Evolutionary conservation across 2,888 invertebrate genomes (phyloP), one percentile per base, ranked within the genome.

Genomic region (Standfussiana lucernea): DNA sequence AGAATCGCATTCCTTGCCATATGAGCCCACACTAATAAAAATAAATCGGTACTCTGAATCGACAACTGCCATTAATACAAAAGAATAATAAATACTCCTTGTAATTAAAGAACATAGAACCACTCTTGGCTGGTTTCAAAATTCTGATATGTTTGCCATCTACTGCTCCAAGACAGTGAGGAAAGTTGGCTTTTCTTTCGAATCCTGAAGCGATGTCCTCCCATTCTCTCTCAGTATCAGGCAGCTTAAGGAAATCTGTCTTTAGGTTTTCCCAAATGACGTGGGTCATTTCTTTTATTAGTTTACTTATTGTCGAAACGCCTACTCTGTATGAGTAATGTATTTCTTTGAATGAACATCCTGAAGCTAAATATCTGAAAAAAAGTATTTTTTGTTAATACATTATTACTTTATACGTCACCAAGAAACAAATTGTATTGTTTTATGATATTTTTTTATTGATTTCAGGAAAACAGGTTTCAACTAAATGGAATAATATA

Each of bases 31-130:
- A 83, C 74, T 75, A 47, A 86, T 65, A 72, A 66, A 82, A 73
- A 83, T 81, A 83, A 87, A 87, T 79, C 80, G 78, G 77, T 86
- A 87, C 66, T 86, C 77, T 77, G 86, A 81, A 83, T 87, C 86
- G 65, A 85, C 82, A 67, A 85, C 79, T 77, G 84, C 85, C 72
- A 86, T 77, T 75, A 85, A 84, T 79, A 85, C 78, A 79, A 85
- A 77, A 64, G 76, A 83, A 47, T 68, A 77, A 75, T 68, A 68
- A 77, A 75, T 68, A 68, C n/a, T 68, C 68, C 35, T 68, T 68
- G 50, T 68, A 68, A 68, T 68, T 68, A 61, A 40, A 69, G 59
- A 69, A 69, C 69, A 56, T 71, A 77, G 72, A 72, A 65, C 73
- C 73, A 74, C 68, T 68, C 56, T 74, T 56, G 56, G 56, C 74